Conservation (phyloP, 2,797 vertebrate genomes). For the Poeciliopsis paucimaculata region DNA sequence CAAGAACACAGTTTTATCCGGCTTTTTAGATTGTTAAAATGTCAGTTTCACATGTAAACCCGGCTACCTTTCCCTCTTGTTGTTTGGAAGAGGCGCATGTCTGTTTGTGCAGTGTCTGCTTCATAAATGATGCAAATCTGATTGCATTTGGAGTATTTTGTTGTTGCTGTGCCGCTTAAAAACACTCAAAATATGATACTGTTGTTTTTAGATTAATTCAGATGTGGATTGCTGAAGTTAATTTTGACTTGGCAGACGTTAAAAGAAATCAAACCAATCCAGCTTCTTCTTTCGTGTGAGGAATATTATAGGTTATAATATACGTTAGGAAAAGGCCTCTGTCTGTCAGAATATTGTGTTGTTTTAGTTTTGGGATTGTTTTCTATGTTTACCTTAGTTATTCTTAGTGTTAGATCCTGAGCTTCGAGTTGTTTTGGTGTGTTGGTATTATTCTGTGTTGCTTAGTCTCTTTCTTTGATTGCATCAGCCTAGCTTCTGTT, state of each 20-base stretch:
- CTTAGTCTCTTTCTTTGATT: too few species aligned
- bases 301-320: too few species aligned
- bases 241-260: not conserved
- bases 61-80: not conserved
- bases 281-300: not conserved
- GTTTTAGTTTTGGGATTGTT: too few species aligned
- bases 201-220: not conserved
- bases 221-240: not conserved
- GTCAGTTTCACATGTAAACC: not conserved
- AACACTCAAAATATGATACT: not conserved
- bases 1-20: not conserved
- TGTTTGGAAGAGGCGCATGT: not conserved
- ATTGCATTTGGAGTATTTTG: not conserved
- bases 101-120: not conserved
- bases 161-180: not conserved
- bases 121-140: not conserved
- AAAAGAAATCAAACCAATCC: not conserved
- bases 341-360: too few species aligned
- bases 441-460: too few species aligned
- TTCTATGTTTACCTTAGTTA: too few species aligned
- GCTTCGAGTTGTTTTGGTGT: too few species aligned
- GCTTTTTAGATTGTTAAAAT: not conserved
- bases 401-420: too few species aligned
- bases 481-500: too few species aligned
- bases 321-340: too few species aligned